Evolutionary conservation across 2,797 vertebrate species (phyloP).

Genomic region (Enteromius afrohamiltoni): DNA sequence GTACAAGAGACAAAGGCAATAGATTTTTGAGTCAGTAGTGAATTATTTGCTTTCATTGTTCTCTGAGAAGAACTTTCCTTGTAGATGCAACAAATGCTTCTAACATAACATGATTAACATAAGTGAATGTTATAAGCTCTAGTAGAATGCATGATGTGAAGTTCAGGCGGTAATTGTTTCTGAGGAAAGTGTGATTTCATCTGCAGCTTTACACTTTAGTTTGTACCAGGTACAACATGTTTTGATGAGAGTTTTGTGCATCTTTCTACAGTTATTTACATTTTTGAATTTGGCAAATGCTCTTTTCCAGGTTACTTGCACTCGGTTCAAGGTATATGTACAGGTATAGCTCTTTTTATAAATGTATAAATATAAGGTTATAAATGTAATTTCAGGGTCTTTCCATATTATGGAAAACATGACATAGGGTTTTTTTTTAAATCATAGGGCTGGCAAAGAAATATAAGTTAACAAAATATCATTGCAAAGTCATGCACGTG

Average conservation of each 20-base stretch:
- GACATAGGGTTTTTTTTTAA: neutral
- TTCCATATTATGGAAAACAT: neutral
- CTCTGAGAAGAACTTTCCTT: neutral
- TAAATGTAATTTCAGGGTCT: no score
- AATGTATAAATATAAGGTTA: no score
- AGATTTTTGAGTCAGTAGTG: neutral
- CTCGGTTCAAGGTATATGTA: neutral
- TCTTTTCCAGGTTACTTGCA: neutral
- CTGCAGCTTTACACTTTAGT: neutral
- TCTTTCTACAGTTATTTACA: no score
- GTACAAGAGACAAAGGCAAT: neutral
- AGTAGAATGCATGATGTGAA: neutral
- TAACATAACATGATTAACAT: no score
- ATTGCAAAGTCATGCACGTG: neutral
- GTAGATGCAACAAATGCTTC: neutral
- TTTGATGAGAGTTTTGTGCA: neutral
- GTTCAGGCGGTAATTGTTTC: slow-evolving; percentile 3
- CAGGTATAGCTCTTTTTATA: neutral
- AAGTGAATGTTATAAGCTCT: neutral
- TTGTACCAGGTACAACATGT: neutral
- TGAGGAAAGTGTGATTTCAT: neutral
- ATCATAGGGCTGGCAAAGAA: neutral
- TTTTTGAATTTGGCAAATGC: neutral
- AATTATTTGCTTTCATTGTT: neutral
- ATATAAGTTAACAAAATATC: neutral